Evolutionary conservation across 92 coral and sea anemone species (phyloP).

Genomic region (Zoanthus sociatus): DNA sequence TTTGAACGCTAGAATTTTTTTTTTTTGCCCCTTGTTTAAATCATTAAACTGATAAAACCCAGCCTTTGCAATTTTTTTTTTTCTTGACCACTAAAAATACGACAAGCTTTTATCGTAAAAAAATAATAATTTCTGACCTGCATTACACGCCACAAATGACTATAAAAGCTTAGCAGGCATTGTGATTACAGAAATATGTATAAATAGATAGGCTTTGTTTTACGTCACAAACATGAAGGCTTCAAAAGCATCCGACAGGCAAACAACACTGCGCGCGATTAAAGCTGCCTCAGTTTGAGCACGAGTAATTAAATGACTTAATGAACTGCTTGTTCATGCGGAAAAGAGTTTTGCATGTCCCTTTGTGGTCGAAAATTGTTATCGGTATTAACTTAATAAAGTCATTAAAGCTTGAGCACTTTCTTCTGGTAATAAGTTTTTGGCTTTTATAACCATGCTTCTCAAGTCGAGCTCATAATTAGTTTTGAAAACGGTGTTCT

Average conservation of each 20-base stretch:
- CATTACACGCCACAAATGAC: conserved; percentile 40
- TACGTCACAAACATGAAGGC: conserved; percentile 51
- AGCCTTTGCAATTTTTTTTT: conserved; percentile 2
- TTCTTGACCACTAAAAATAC: not conserved
- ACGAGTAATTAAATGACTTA: conserved; percentile 38
- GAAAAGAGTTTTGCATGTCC: conserved; percentile 13
- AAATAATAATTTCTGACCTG: conserved; percentile 6
- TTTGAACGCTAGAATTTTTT: not conserved
- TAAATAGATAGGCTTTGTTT: conserved; percentile 48
- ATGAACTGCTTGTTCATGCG: conserved; percentile 49
- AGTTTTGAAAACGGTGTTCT: not conserved
- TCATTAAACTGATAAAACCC: not conserved
- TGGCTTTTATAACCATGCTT: not conserved
- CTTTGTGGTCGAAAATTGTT: conserved; percentile 24
- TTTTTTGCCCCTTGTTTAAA: not conserved
- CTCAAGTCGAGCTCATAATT: not conserved
- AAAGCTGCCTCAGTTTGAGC: conserved; percentile 37
- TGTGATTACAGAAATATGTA: conserved; percentile 39
- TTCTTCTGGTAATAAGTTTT: not conserved
- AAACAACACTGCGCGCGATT: conserved; percentile 39
- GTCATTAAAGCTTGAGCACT: not conserved
- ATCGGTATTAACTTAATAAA: conserved; percentile 32
- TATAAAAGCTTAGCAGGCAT: conserved; percentile 38
- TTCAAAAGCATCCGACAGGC: conserved; percentile 48
- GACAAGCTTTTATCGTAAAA: not conserved